Evolutionary conservation across 1,140 invertebrate species (phyloP).

Genomic region (Notospermus geniculatus): DNA sequence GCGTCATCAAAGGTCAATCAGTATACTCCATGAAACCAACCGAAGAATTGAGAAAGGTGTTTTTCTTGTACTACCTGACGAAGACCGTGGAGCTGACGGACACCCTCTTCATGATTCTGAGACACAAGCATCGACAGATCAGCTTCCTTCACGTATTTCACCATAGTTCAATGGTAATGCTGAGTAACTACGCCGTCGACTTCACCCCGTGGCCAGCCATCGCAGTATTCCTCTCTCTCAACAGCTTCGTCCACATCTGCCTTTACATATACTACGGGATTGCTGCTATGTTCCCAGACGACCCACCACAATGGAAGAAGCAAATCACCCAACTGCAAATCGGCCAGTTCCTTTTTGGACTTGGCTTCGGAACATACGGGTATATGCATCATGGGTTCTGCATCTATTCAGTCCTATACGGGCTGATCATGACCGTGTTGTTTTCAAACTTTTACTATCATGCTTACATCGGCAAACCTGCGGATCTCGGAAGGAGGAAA

Average conservation of each 20-base stretch:
- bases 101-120: slow-evolving; percentile 74
- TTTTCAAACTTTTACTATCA: slow-evolving; percentile 58
- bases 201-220: slow-evolving; percentile 50
- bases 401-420: slow-evolving; percentile 54
- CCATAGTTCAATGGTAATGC: slow-evolving; percentile 71
- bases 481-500: too few relatives aligned
- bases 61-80: slow-evolving; percentile 40
- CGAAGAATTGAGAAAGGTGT: slow-evolving; percentile 26
- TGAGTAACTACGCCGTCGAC: slow-evolving; percentile 47
- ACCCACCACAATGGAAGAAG: slow-evolving; percentile 90
- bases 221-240: slow-evolving; percentile 72
- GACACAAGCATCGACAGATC: slow-evolving; percentile 81
- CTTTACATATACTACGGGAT: slow-evolving; percentile 92
- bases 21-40: slow-evolving; percentile 32
- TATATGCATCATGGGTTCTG: slow-evolving; percentile 50
- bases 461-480: slow-evolving; percentile 38
- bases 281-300: slow-evolving; percentile 65
- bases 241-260: slow-evolving; percentile 86
- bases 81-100: slow-evolving; percentile 48
- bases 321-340: slow-evolving; percentile 85
- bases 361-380: slow-evolving; percentile 35
- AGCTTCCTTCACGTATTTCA: slow-evolving; percentile 87
- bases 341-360: slow-evolving; percentile 49
- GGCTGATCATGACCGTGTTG: slow-evolving; percentile 46
- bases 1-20: slow-evolving; percentile 30